Evolutionary conservation across 2,888 invertebrate species (phyloP).

Genomic region (Octodonta nipae): DNA sequence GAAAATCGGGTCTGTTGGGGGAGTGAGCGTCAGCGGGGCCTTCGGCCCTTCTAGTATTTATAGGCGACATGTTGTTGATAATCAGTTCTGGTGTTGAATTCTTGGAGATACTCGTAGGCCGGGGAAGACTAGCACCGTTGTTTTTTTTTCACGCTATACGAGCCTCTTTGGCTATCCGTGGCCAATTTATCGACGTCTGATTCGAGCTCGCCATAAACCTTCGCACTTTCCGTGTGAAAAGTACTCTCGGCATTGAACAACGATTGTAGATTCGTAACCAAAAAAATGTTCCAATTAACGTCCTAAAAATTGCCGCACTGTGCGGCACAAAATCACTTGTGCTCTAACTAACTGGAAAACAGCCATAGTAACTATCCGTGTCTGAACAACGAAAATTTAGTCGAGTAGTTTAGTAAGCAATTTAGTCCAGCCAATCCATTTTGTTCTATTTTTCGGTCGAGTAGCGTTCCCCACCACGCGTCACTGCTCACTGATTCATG

Average conservation of each 20-base stretch:
- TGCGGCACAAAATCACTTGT: too few species aligned
- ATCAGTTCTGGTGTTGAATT: conserved; percentile 28
- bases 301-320: too few species aligned
- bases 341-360: too few species aligned
- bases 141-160: conserved; percentile 66
- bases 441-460: too few species aligned
- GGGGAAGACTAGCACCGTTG: conserved; percentile 37
- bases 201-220: conserved; percentile 80
- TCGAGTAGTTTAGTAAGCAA: too few species aligned
- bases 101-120: conserved; percentile 28
- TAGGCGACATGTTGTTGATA: conserved; percentile 25
- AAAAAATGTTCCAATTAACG: conserved; percentile 87
- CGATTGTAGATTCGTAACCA: conserved; percentile 87
- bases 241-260: conserved; percentile 86
- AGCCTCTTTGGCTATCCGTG: conserved; percentile 75
- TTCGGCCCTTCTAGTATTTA: conserved; percentile 25
- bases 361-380: too few species aligned
- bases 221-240: conserved; percentile 83
- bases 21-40: conserved; percentile 23
- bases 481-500: too few species aligned
- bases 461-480: too few species aligned
- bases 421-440: too few species aligned
- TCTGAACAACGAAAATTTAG: too few species aligned
- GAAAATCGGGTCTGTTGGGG: conserved; percentile 24
- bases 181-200: conserved; percentile 85